Evolutionary conservation across 2,113 vertebrate species (phyloP).

Genomic region (Ellobius talpinus): DNA sequence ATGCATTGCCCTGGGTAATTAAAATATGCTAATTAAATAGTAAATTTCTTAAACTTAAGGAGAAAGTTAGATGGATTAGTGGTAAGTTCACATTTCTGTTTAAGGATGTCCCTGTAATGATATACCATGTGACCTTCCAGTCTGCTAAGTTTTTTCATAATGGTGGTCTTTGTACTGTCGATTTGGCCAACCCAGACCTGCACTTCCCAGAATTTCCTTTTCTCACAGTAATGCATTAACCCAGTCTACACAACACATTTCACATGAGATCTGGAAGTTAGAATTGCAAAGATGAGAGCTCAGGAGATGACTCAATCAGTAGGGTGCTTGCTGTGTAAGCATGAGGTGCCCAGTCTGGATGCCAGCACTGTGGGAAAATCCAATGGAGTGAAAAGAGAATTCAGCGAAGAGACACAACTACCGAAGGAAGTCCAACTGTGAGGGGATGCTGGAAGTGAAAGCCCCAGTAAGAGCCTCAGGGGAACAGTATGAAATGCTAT

Average conservation of each 20-base stretch:
- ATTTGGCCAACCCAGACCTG: background rate
- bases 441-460: background rate
- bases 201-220: background rate
- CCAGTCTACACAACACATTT: background rate
- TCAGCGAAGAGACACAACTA: background rate
- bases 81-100: background rate
- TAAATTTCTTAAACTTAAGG: background rate
- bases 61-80: background rate
- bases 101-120: background rate
- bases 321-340: background rate
- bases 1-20: background rate
- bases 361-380: background rate
- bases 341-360: background rate
- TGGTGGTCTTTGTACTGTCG: background rate
- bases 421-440: background rate
- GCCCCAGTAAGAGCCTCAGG: background rate
- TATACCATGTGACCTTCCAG: background rate
- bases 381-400: background rate
- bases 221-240: background rate
- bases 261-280: background rate
- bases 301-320: background rate
- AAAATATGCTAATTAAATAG: background rate
- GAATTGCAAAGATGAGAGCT: background rate
- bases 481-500: background rate
- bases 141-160: background rate